Evolutionary conservation across 2,888 invertebrate species (phyloP).

Genomic region (Sepiola atlantica): DNA sequence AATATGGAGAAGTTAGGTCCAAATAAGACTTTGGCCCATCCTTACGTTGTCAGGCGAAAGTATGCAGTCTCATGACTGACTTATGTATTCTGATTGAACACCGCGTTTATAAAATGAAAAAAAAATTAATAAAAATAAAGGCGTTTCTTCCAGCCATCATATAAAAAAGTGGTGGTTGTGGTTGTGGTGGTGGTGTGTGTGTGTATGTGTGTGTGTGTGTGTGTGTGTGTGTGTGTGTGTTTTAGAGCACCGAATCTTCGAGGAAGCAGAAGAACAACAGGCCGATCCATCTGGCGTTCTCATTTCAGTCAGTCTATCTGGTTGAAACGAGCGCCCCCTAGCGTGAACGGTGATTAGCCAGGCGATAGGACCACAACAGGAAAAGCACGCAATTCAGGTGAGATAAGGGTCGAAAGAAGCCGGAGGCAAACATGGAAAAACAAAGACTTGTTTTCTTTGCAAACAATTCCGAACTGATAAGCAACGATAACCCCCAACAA

Average conservation of each 20-base stretch:
- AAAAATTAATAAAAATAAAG: no score
- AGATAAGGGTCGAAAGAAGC: not conserved
- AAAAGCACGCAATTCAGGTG: constrained; percentile 22
- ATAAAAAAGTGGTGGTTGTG: no score
- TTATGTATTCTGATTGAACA: no score
- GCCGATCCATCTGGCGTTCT: not conserved
- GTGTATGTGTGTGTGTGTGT: no score
- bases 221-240: not conserved
- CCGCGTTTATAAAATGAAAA: no score
- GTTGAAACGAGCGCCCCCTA: not conserved
- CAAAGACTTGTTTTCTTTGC: not conserved
- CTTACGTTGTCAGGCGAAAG: no score
- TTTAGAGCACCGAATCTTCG: not conserved
- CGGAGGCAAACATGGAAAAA: not conserved
- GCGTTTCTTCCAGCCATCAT: no score
- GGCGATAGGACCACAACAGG: not conserved
- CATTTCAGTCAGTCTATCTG: not conserved
- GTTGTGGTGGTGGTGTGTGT: no score
- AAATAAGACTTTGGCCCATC: no score
- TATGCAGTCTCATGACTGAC: no score
- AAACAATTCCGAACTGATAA: not conserved
- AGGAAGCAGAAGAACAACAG: not conserved
- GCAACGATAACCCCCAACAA: not conserved
- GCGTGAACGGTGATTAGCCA: not conserved
- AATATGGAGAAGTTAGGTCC: no score